phyloP scores from a whole-genome alignment of 2,797 vertebrate species.

The Onychomys arenicola region DNA sequence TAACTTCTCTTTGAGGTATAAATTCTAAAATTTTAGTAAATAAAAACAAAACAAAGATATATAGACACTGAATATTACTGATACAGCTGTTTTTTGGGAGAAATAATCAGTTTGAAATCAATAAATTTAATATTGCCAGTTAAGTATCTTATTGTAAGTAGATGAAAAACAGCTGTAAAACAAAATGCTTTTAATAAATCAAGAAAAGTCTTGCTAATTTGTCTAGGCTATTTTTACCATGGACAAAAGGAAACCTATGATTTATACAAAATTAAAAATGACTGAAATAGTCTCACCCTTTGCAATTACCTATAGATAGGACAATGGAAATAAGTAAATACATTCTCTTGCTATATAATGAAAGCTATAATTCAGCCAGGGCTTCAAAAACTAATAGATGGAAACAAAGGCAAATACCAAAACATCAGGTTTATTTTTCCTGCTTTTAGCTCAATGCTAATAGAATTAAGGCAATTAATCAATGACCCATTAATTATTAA shows the following conservation, averaged over 20 bases:
- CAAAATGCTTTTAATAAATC: constrained; percentile 13
- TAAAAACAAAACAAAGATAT: constrained; percentile 67
- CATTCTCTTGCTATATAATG: constrained; percentile 83
- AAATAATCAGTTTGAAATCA: constrained; percentile 32
- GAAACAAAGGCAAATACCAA: neutral
- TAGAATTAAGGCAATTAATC: constrained; percentile 39
- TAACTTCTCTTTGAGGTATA: constrained; percentile 50
- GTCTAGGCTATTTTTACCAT: constrained; percentile 56
- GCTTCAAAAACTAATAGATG: constrained; percentile 26
- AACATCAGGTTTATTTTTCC: neutral
- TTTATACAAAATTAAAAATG: constrained; percentile 60
- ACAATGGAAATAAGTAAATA: constrained; percentile 78
- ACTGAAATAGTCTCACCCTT: constrained; percentile 64
- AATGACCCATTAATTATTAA: constrained; percentile 36
- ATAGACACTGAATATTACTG: constrained; percentile 3
- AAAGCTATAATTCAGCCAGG: constrained; percentile 45
- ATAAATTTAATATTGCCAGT: constrained; percentile 47
- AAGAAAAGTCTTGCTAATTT: constrained; percentile 41
- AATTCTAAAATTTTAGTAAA: constrained; percentile 69
- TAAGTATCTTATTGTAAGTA: constrained; percentile 58
- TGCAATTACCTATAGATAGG: constrained; percentile 72
- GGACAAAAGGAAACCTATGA: constrained; percentile 57
- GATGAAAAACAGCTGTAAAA: constrained; percentile 32
- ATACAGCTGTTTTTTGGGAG: neutral
- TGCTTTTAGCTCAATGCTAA: constrained; percentile 52